These are phyloP conservation scores for Limnephilus lunatus DNA, from an alignment of 2,888 invertebrate genomes.

Conservation along the genomic window DNA sequence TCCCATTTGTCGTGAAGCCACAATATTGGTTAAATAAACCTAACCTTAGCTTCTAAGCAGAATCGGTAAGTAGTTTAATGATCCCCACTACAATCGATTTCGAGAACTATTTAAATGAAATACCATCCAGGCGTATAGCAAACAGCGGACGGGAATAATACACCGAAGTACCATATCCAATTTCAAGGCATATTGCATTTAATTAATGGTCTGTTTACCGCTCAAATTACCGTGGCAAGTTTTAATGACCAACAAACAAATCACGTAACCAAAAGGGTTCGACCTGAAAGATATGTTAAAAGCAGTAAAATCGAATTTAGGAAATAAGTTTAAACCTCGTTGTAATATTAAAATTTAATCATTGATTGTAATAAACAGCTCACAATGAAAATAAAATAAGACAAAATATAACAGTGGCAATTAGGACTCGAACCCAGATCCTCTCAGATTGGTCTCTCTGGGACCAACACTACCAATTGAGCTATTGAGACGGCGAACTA, in stretches of 20 bases:
- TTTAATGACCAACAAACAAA: constrained; percentile 63
- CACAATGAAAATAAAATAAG: too few relatives aligned
- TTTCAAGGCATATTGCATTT: constrained; percentile 66
- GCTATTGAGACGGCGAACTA: too few relatives aligned
- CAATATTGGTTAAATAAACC: not conserved
- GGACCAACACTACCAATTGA: too few relatives aligned
- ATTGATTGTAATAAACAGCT: too few relatives aligned
- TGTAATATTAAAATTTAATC: too few relatives aligned
- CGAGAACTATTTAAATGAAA: constrained; percentile 60
- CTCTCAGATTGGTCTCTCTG: too few relatives aligned
- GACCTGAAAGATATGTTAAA: constrained; percentile 3
- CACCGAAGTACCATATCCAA: constrained; percentile 64
- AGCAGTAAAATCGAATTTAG: constrained; percentile 20
- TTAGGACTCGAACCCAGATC: too few relatives aligned
- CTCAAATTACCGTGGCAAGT: constrained; percentile 65
- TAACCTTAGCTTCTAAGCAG: too few relatives aligned
- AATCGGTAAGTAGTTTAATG: not conserved
- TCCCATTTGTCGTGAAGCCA: not conserved
- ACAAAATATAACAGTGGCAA: too few relatives aligned
- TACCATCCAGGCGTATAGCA: constrained; percentile 46
- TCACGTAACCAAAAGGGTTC: constrained; percentile 55
- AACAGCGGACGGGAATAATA: constrained; percentile 57
- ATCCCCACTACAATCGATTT: constrained; percentile 20
- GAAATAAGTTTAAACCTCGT: not conserved
- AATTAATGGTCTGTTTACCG: constrained; percentile 65